Evolutionary conservation across 2,888 invertebrate genomes (phyloP).

Genomic region (Lepidochrysops patricia): DNA sequence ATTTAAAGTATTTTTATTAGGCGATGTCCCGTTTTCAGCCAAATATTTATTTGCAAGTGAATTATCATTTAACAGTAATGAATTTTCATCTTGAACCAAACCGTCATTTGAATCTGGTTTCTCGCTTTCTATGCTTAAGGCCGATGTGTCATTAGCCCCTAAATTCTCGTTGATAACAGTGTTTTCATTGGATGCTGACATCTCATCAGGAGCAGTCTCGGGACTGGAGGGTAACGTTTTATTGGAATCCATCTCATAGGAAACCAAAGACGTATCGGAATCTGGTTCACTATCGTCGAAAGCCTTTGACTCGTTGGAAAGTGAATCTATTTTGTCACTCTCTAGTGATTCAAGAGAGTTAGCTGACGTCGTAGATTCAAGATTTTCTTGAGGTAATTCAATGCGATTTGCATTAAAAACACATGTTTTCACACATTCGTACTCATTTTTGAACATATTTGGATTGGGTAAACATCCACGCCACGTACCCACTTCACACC

Average conservation of each 20-base stretch:
- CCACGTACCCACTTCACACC: slow-evolving; percentile 61
- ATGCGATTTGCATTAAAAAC: slow-evolving; percentile 36
- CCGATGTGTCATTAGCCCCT: too few relatives aligned
- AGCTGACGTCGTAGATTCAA: background rate
- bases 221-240: background rate
- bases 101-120: background rate
- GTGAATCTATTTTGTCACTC: background rate
- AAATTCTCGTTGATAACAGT: too few relatives aligned
- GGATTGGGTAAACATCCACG: slow-evolving; percentile 53
- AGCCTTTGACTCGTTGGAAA: too few relatives aligned
- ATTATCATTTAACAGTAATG: background rate
- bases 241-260: background rate
- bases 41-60: background rate
- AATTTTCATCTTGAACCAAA: background rate
- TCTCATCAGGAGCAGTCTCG: background rate
- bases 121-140: background rate
- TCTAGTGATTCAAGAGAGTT: background rate
- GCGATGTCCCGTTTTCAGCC: background rate
- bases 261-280: background rate
- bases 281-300: background rate
- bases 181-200: background rate
- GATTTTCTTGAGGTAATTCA: slow-evolving; percentile 32
- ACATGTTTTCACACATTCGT: slow-evolving; percentile 55
- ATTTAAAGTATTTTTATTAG: background rate
- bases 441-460: slow-evolving; percentile 59